These are phyloP conservation scores for Proisotoma minuta DNA, from an alignment of 2,888 invertebrate species.

Conservation along the genomic window DNA sequence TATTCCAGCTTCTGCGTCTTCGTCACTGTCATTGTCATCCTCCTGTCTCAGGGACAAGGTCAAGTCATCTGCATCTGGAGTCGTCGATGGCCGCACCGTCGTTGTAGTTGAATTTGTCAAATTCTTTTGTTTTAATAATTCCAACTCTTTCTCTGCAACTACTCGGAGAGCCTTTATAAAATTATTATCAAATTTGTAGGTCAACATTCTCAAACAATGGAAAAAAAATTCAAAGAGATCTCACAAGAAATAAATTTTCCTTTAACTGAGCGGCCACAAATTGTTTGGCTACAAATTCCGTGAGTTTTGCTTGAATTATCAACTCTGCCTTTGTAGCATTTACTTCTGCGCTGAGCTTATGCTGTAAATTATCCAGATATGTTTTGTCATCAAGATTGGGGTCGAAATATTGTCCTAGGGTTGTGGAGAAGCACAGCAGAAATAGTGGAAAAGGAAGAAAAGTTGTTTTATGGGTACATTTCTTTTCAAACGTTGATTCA, in stretches of 20 bases:
- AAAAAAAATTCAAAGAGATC: no score
- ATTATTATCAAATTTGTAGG: slow-evolving; percentile 2
- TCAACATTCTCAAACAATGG: neutral
- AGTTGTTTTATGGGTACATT: neutral
- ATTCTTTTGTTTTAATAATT: slow-evolving; percentile 10
- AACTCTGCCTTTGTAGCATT: slow-evolving; percentile 32
- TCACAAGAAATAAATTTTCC: slow-evolving; percentile 39
- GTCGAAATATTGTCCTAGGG: slow-evolving; percentile 9
- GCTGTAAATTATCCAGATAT: slow-evolving; percentile 37
- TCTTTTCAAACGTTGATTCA: neutral
- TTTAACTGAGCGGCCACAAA: slow-evolving; percentile 46
- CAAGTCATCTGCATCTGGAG: neutral
- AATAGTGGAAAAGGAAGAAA: neutral
- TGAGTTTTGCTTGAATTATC: slow-evolving; percentile 33
- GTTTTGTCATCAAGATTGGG: slow-evolving; percentile 37
- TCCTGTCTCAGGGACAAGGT: slow-evolving; percentile 19
- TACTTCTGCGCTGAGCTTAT: slow-evolving; percentile 33
- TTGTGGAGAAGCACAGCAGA: no score
- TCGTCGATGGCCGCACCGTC: neutral
- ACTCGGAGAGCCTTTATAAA: slow-evolving; percentile 41
- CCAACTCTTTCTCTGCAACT: slow-evolving; percentile 43
- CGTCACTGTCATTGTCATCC: slow-evolving; percentile 34
- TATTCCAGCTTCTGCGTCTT: slow-evolving; percentile 18
- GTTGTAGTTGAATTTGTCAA: no score
- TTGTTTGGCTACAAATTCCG: slow-evolving; percentile 33